A percentile compares a stretch with the other conserved stretches of the same genome.
phyloP scores from a whole-genome alignment of 2,797 vertebrate genomes.

The Kryptolebias ocellatus region DNA sequence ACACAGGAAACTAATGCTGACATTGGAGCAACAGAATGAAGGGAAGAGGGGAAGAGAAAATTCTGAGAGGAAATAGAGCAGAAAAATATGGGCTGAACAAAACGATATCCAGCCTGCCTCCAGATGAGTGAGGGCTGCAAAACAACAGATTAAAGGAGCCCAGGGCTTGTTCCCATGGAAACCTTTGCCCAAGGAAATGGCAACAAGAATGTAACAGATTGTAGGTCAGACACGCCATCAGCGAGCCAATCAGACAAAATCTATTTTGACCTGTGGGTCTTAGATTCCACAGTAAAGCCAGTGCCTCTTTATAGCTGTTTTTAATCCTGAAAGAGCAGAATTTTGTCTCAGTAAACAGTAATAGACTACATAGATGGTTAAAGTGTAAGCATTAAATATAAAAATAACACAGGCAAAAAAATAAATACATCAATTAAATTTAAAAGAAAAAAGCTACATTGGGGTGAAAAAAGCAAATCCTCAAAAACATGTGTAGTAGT shows the following conservation, averaged over 20 bases:
- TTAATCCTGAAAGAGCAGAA: too few species aligned
- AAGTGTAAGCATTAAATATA: too few species aligned
- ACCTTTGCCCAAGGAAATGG: slow-evolving; percentile 77
- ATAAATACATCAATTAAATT: too few species aligned
- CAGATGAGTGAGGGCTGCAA: slow-evolving; percentile 77
- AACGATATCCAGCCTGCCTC: slow-evolving; percentile 80
- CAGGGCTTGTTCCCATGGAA: slow-evolving; percentile 86
- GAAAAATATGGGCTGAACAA: slow-evolving; percentile 83
- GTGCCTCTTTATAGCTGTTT: slow-evolving; percentile 55
- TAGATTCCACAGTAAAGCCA: slow-evolving; percentile 66
- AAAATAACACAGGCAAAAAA: too few species aligned
- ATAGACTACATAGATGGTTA: too few species aligned
- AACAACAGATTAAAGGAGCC: slow-evolving; percentile 80
- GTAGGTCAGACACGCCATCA: slow-evolving; percentile 82
- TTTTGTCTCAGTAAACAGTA: too few species aligned
- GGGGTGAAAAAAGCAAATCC: too few species aligned
- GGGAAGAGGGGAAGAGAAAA: not conserved
- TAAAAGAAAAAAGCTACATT: too few species aligned
- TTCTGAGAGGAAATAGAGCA: slow-evolving; percentile 82
- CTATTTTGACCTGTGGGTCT: slow-evolving; percentile 73
- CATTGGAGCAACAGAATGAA: not conserved
- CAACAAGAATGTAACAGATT: slow-evolving; percentile 68
- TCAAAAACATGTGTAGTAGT: too few species aligned
- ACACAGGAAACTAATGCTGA: slow-evolving; percentile 2
- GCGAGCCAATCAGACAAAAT: slow-evolving; percentile 73